Evolutionary conservation across 1,140 invertebrate genomes (phyloP).

Genomic region (Drosophila saltans): DNA sequence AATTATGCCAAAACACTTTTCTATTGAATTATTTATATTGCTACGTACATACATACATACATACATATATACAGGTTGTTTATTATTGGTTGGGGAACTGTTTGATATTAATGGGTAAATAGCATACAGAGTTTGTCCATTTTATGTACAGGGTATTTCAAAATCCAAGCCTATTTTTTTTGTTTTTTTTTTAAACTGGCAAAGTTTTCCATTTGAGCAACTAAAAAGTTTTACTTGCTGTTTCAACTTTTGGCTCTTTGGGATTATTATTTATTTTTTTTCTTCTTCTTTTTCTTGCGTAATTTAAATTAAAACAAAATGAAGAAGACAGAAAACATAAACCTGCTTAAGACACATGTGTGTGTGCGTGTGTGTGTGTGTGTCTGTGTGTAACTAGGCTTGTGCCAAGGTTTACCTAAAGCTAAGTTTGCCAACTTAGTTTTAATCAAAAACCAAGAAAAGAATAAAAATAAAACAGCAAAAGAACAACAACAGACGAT

Average conservation of each 20-base stretch:
- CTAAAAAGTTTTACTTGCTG: neutral
- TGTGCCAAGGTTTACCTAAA: slow-evolving; percentile 1
- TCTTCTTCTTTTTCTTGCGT: neutral
- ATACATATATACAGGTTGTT: too few relatives aligned
- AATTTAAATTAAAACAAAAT: slow-evolving; percentile 13
- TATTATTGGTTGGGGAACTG: too few relatives aligned
- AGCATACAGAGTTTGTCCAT: neutral
- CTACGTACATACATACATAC: too few relatives aligned
- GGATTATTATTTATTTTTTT: slow-evolving; percentile 7
- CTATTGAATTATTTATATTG: too few relatives aligned
- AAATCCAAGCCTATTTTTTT: neutral
- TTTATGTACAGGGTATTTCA: neutral
- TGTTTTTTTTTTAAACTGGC: neutral
- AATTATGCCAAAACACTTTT: too few relatives aligned
- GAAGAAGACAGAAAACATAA: neutral
- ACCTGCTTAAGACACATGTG: slow-evolving; percentile 1
- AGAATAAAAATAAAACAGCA: neutral
- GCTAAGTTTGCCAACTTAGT: slow-evolving; percentile 10
- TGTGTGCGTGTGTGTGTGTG: neutral
- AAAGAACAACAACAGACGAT: slow-evolving; percentile 3
- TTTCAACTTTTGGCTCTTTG: slow-evolving; percentile 9
- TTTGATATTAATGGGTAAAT: too few relatives aligned
- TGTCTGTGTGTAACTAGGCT: neutral
- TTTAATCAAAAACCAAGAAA: slow-evolving; percentile 2
- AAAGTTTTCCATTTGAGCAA: neutral